A percentile compares a stretch with the other conserved stretches of the same genome.
These are phyloP conservation scores for Cirrhinus mrigala DNA, from an alignment of 2,797 vertebrate species.

Conservation along the genomic window DNA sequence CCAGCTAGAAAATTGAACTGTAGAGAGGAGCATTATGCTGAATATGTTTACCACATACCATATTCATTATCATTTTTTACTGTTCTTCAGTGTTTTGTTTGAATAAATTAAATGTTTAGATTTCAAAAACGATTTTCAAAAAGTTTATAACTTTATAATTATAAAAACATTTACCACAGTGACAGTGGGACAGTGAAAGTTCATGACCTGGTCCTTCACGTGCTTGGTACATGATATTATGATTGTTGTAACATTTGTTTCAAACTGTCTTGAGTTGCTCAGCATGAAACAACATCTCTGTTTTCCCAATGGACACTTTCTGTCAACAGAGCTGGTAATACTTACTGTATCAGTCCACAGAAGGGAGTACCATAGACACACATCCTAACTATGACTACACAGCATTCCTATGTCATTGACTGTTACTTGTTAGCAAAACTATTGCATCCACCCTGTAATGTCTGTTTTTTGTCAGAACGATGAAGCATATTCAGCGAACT, in stretches of 20 bases:
- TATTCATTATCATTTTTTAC: too few relatives aligned
- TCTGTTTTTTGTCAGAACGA: slow-evolving; percentile 17
- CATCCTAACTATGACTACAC: slow-evolving; percentile 7
- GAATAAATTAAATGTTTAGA: too few relatives aligned
- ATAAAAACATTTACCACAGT: background rate
- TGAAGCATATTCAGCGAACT: background rate
- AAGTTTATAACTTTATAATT: too few relatives aligned
- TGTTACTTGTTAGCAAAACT: background rate
- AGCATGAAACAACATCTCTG: background rate
- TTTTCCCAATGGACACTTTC: background rate
- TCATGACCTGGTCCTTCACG: slow-evolving; percentile 1
- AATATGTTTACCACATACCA: too few relatives aligned
- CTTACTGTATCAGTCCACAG: background rate
- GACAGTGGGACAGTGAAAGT: background rate
- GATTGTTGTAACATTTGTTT: background rate
- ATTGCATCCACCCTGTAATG: background rate
- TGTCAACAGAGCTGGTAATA: background rate
- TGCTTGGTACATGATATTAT: background rate
- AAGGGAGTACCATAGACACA: background rate
- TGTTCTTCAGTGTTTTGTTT: too few relatives aligned
- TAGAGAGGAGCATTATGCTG: too few relatives aligned
- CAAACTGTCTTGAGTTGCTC: background rate
- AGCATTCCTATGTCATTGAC: background rate
- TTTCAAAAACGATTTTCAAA: too few relatives aligned
- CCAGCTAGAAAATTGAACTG: too few relatives aligned